Conservation (phyloP, 2,888 invertebrate species). For the Clistopyga incitator region DNA sequence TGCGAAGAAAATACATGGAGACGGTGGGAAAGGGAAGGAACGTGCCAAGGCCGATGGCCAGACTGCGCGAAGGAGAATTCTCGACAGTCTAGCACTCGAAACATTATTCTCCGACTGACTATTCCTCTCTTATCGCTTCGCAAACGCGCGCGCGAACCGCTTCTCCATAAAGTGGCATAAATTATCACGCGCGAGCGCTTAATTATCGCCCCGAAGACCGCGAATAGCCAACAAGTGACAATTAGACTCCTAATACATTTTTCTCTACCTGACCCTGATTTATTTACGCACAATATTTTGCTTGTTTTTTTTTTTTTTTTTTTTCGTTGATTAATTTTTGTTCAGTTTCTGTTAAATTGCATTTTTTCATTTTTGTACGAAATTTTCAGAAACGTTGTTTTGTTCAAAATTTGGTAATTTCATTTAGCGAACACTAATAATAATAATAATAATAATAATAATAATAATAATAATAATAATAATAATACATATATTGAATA, state of each 20-base stretch:
- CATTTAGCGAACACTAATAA: too few relatives aligned
- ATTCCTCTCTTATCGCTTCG: slow-evolving; percentile 20
- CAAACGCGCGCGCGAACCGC: not conserved
- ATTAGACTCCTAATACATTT: not conserved
- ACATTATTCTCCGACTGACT: slow-evolving; percentile 28
- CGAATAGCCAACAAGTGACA: not conserved
- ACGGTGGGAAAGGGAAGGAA: not conserved
- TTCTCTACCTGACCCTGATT: not conserved
- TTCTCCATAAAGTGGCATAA: not conserved
- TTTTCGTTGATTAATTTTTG: too few relatives aligned
- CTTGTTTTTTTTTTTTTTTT: too few relatives aligned
- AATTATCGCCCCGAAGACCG: not conserved
- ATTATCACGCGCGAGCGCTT: not conserved
- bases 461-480: too few relatives aligned
- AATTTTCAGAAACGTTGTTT: too few relatives aligned
- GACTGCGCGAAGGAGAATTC: not conserved
- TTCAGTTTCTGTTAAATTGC: too few relatives aligned
- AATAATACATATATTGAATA: too few relatives aligned
- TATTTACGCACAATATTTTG: not conserved
- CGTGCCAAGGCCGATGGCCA: not conserved
- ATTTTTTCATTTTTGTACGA: too few relatives aligned
- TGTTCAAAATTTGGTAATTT: too few relatives aligned
- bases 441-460: too few relatives aligned
- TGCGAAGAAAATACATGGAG: not conserved
- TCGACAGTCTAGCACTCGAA: not conserved